These are phyloP conservation scores for Stegostoma tigrinum DNA, from an alignment of 2,113 vertebrate genomes.

Conservation along the genomic window DNA sequence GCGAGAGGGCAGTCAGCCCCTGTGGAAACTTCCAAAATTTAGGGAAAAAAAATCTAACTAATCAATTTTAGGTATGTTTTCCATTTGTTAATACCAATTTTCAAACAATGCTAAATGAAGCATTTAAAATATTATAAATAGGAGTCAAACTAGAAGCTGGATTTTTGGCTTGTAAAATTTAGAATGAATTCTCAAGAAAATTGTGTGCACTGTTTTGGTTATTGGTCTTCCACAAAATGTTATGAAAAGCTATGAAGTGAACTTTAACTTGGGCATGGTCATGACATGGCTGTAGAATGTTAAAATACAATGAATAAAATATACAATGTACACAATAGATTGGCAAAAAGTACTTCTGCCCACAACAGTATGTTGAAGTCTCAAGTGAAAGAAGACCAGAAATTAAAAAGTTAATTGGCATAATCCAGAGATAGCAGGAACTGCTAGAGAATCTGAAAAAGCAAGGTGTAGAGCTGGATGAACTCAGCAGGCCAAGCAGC, in stretches of 20 bases:
- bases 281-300: not conserved
- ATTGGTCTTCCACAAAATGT: not conserved
- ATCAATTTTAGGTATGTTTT: not conserved
- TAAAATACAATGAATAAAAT: not conserved
- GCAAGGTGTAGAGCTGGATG: too few relatives aligned
- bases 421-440: not conserved
- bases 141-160: not conserved
- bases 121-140: not conserved
- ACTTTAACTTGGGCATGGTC: not conserved
- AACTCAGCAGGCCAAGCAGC: too few relatives aligned
- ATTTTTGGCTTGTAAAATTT: not conserved
- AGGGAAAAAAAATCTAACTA: not conserved
- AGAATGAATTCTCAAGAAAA: not conserved
- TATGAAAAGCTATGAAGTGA: not conserved
- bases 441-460: too few relatives aligned
- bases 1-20: not conserved
- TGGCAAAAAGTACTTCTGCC: not conserved
- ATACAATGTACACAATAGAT: not conserved
- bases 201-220: not conserved
- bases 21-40: not conserved
- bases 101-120: not conserved
- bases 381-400: not conserved
- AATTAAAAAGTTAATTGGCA: not conserved
- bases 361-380: not conserved
- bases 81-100: not conserved